Evolutionary conservation across 1,140 invertebrate genomes (phyloP).

Genomic region (Agrilus planipennis): DNA sequence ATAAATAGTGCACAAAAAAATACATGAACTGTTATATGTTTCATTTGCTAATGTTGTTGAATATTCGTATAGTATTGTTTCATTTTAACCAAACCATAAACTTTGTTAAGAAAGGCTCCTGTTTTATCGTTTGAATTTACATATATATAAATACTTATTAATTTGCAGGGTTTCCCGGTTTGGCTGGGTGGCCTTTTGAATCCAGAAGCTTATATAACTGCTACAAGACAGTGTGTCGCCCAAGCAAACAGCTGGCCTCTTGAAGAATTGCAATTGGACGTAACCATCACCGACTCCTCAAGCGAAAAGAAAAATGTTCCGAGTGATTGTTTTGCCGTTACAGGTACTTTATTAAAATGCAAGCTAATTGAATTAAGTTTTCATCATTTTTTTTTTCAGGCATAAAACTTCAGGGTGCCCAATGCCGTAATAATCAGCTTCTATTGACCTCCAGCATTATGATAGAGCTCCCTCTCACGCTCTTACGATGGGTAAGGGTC

Average conservation of each 20-base stretch:
- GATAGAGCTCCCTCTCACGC: constrained; percentile 80
- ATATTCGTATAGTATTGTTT: no score
- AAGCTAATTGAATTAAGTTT: constrained; percentile 4
- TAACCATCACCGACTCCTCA: constrained; percentile 41
- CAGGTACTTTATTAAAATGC: constrained; percentile 33
- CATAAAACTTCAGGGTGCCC: constrained; percentile 88
- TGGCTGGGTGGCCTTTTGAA: constrained; percentile 96
- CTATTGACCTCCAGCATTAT: constrained; percentile 88
- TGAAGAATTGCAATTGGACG: constrained; percentile 89
- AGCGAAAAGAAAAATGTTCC: constrained; percentile 47
- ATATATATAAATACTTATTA: no score
- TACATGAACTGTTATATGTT: no score
- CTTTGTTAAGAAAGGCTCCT: no score
- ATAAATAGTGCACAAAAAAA: no score
- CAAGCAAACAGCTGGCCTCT: constrained; percentile 88
- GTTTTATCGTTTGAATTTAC: no score
- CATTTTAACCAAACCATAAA: no score
- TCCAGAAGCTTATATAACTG: constrained; percentile 98
- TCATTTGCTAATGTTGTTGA: no score
- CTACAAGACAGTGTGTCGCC: constrained; percentile 93
- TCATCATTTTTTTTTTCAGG: constrained; percentile 42
- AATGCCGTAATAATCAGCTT: constrained; percentile 81
- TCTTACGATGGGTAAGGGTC: constrained; percentile 67
- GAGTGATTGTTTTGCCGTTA: constrained; percentile 72
- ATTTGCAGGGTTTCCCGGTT: constrained; percentile 71